Percentiles rank a stretch among this genome's conserved stretches.
Conservation (phyloP, 2,113 vertebrate species). For the Tichodroma muraria region DNA sequence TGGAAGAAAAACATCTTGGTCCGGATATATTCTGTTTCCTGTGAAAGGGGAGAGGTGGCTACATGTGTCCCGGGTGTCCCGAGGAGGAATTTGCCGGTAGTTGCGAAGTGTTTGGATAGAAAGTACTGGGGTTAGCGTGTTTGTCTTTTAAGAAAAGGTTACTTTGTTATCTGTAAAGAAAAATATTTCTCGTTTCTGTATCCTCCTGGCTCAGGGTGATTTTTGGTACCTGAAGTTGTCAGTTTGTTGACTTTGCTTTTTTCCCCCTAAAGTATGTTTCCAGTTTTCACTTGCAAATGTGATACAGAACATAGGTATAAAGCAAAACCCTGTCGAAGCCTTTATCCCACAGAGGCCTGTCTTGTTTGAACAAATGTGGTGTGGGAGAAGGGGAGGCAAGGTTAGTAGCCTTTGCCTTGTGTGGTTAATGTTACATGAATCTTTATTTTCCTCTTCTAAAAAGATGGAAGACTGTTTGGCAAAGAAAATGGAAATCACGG, state of each 20-base stretch:
- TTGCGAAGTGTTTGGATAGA: background rate
- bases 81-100: background rate
- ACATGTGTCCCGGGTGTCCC: background rate
- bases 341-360: background rate
- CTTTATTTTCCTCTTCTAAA: constrained; percentile 51
- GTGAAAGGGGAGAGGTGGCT: background rate
- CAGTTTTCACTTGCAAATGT: background rate
- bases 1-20: background rate
- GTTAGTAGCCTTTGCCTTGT: background rate
- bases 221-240: background rate
- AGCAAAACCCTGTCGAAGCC: background rate
- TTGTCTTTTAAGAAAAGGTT: background rate
- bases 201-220: background rate
- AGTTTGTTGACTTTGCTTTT: background rate
- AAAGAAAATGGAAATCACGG: constrained; percentile 89
- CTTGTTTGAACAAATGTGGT: background rate
- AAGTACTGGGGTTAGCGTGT: background rate
- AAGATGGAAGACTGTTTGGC: constrained; percentile 79
- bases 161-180: background rate
- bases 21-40: background rate
- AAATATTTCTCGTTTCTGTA: background rate
- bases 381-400: background rate
- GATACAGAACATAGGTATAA: background rate
- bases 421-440: background rate
- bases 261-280: background rate